These are phyloP conservation scores for Orcinus orca DNA, from an alignment of 2,113 vertebrate genomes.

Conservation along the genomic window DNA sequence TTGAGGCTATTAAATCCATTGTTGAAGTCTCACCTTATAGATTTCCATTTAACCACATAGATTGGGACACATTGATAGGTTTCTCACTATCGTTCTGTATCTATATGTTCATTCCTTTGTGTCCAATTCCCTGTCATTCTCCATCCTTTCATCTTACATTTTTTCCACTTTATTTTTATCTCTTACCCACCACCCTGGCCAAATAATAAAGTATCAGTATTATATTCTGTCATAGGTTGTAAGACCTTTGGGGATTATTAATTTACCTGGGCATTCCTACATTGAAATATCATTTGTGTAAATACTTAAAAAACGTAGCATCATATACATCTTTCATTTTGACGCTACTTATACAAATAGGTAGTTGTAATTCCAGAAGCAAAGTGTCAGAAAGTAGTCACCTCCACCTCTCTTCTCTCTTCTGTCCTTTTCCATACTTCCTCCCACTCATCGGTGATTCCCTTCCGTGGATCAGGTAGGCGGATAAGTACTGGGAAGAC, in stretches of 20 bases:
- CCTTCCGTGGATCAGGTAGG: neutral
- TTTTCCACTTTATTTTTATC: neutral
- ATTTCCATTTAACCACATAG: neutral
- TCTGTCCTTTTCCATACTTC: neutral
- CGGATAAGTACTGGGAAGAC: neutral
- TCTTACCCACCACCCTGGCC: neutral
- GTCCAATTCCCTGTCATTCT: neutral
- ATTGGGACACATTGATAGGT: neutral
- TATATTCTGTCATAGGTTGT: neutral
- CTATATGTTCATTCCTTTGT: neutral
- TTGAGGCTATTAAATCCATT: neutral
- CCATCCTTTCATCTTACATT: neutral
- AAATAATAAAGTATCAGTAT: neutral
- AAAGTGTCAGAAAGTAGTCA: neutral
- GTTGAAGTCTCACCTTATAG: neutral
- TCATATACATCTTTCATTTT: neutral
- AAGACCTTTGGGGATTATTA: neutral
- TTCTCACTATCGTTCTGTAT: neutral
- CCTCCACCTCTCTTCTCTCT: rapidly evolving
- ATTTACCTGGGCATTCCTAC: rapidly evolving
- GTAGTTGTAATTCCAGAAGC: neutral
- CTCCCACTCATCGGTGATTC: neutral
- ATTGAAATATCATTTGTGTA: neutral
- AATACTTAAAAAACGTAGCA: neutral
- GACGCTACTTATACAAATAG: neutral